phyloP scores from a whole-genome alignment of 2,797 vertebrate genomes.

The Enteromius fasciolatus region DNA sequence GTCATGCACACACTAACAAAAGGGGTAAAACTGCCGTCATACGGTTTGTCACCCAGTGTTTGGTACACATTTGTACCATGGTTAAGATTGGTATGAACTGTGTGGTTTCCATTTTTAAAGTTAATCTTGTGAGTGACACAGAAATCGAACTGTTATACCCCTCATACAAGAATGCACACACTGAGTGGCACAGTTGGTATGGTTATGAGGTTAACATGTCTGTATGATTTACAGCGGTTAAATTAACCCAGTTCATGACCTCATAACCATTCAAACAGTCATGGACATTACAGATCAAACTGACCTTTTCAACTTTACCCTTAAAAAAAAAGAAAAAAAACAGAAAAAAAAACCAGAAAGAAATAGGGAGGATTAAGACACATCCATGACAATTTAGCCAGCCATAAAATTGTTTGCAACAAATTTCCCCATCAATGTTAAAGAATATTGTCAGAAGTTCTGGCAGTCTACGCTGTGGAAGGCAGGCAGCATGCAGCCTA shows the following conservation, averaged over 20 bases:
- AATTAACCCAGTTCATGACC: conserved; percentile 65
- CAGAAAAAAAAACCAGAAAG: conserved; percentile 39
- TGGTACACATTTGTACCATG: neutral
- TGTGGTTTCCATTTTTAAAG: neutral
- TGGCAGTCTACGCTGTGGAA: conserved; percentile 3
- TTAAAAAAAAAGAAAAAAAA: conserved; percentile 59
- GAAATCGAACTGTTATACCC: neutral
- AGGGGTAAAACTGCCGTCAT: conserved; percentile 10
- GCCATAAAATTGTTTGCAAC: neutral
- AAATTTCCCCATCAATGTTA: neutral
- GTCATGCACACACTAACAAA: conserved; percentile 26
- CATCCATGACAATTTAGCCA: neutral
- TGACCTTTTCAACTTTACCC: conserved; percentile 79
- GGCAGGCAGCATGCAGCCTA: conserved; percentile 75
- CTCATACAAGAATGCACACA: conserved; percentile 26
- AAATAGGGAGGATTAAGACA: conserved; percentile 2
- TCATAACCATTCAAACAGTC: conserved; percentile 38
- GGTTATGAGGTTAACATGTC: conserved; percentile 32
- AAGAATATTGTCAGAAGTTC: neutral
- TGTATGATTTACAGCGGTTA: conserved; percentile 53
- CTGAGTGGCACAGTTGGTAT: conserved; percentile 11
- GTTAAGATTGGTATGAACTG: conserved; percentile 13
- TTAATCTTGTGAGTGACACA: neutral
- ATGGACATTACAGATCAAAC: conserved; percentile 50
- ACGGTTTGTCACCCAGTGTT: conserved; percentile 1